Evolutionary conservation across 2,888 invertebrate genomes (phyloP).

Genomic region (Coelinius sp.): DNA sequence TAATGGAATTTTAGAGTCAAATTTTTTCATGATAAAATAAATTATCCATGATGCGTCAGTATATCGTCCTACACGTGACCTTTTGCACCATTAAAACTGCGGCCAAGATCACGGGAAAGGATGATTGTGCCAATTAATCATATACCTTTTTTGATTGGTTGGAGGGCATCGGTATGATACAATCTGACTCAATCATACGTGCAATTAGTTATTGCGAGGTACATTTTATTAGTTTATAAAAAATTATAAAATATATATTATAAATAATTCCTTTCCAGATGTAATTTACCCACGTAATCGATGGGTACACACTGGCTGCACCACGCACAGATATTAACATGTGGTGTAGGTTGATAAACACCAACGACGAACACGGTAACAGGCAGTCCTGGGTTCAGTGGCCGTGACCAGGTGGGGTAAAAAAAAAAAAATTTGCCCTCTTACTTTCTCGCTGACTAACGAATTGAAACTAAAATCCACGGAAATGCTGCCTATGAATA

Average conservation of each 20-base stretch:
- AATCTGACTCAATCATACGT: background rate
- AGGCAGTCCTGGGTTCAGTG: constrained; percentile 55
- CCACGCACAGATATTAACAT: background rate
- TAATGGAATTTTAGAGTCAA: too few relatives aligned
- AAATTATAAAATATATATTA: too few relatives aligned
- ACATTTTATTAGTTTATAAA: background rate
- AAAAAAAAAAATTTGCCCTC: constrained; percentile 37
- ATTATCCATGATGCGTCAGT: background rate
- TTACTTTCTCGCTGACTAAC: constrained; percentile 58
- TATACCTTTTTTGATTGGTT: background rate
- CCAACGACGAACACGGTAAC: constrained; percentile 44
- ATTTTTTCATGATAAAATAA: background rate
- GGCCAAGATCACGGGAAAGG: constrained; percentile 2
- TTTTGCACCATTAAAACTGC: constrained; percentile 1
- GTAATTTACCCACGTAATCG: constrained; percentile 8
- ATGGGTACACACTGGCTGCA: background rate
- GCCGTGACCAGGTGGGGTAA: constrained; percentile 55
- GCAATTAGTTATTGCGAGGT: background rate
- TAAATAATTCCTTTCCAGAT: background rate
- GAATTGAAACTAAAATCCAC: constrained; percentile 43
- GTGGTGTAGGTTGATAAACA: constrained; percentile 1
- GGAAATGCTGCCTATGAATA: background rate
- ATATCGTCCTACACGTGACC: background rate
- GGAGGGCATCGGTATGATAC: background rate
- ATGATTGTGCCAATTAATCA: background rate